Base-by-base conservation (phyloP, 2,888 invertebrate species). In the Toxonevra muliebris region DNA sequence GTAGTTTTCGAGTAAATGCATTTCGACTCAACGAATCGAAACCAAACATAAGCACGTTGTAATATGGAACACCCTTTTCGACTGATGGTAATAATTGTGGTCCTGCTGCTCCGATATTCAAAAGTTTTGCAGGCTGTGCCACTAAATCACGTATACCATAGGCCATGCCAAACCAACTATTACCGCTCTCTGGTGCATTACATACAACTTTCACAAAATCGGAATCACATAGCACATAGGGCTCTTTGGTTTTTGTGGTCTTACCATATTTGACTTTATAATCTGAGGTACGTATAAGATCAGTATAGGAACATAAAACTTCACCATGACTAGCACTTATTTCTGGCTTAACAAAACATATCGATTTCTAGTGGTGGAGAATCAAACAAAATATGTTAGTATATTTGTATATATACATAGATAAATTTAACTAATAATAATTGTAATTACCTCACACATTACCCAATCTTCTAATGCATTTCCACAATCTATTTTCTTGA, bases 11-110 rank as follows among this genome's bases (percentile, higher is more conserved):
- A 59, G 92, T 90, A 77, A 93, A 94, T 10, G 93, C 91, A 84
- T 94, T 92, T 60, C 91, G 88, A 0, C 96, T 94, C 1, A 97
- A 84, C 0, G 97, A 96, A 85, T 97, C 97, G 76, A 94, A 93
- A 0, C 95, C 96, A 72, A 95, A 90, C 87, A 96, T 94, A 0
- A 96, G 83, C 0, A 96, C 90, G 81, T 94, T 94, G 78, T 64
- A 88, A 41, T 79, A 77, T 3, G 55, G 40, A 10, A 58, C 13
- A 1, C 42, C 65, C 1, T 58, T 42, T 52, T 59, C 52, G 9
- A 61, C 61, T 11, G 66, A 48, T 9, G 48, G 11, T 42, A 57
- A 40, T 4, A 53, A 61, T n/a, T 11, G 57, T 19, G 61, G 61
- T 7, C 30, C 30, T 30, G 30, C 30, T 30, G 30, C 30, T 4